A percentile compares a stretch with the other conserved stretches of the same genome.
Evolutionary conservation across 2,888 invertebrate genomes (phyloP).

Genomic region (Chrysina gloriosa): DNA sequence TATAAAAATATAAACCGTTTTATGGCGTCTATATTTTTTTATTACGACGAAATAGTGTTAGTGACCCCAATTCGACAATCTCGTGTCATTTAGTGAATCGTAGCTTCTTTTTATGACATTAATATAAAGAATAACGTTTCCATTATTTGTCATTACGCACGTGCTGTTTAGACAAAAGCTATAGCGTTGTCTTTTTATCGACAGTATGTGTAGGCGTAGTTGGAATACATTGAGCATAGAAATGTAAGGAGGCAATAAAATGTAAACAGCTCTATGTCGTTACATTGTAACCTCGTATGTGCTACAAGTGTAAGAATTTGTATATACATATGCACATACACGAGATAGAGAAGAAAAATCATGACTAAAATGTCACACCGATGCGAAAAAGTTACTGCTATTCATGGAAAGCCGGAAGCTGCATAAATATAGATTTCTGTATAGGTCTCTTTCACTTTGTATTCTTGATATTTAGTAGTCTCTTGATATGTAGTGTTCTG

Average conservation of each 20-base stretch:
- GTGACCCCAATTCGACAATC: slow-evolving; percentile 32
- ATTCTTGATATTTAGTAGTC: too few species aligned
- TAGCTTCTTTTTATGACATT: slow-evolving; percentile 15
- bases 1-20: slow-evolving; percentile 31
- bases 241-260: slow-evolving; percentile 36
- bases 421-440: too few species aligned
- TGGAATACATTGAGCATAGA: slow-evolving; percentile 33
- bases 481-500: too few species aligned
- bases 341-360: too few species aligned
- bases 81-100: slow-evolving; percentile 16
- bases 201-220: slow-evolving; percentile 20
- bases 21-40: slow-evolving; percentile 28
- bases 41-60: slow-evolving; percentile 26
- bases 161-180: slow-evolving; percentile 37
- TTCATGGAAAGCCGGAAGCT: too few species aligned
- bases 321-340: neutral
- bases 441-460: too few species aligned
- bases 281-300: slow-evolving; percentile 23
- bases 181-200: slow-evolving; percentile 30
- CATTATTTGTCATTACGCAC: slow-evolving; percentile 37
- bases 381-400: too few species aligned
- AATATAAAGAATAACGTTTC: slow-evolving; percentile 26
- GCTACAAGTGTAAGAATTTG: neutral
- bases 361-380: too few species aligned
- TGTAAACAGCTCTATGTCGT: slow-evolving; percentile 34